phyloP scores from a whole-genome alignment of 2,888 invertebrate species.

The Pyrgus malvae region DNA sequence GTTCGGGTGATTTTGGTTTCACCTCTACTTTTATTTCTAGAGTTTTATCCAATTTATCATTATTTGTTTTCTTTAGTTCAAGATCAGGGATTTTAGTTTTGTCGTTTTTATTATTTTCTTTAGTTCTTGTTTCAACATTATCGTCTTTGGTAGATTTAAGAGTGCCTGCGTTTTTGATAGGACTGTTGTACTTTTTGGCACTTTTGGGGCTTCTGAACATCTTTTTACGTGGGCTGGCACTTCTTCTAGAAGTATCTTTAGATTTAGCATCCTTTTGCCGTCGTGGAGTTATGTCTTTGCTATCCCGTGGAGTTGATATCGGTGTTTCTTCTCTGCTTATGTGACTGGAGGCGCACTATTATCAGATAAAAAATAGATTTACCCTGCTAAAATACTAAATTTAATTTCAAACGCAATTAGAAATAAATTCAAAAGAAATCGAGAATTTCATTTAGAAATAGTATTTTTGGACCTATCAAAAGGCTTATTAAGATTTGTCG shows the following conservation, averaged over 20 bases:
- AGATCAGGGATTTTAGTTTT: not conserved
- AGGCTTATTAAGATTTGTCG: too few species aligned
- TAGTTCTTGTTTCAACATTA: not conserved
- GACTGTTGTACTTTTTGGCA: not conserved
- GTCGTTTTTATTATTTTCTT: not conserved
- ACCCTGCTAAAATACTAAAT: too few species aligned
- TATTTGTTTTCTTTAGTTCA: not conserved
- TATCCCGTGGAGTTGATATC: constrained; percentile 27
- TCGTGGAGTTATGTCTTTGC: constrained; percentile 4
- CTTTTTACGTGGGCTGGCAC: not conserved
- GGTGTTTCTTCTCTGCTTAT: constrained; percentile 45
- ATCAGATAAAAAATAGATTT: constrained; percentile 15
- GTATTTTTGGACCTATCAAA: too few species aligned
- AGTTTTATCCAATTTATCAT: not conserved
- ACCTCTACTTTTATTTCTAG: constrained; percentile 14
- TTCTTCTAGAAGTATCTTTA: not conserved
- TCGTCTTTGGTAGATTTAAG: not conserved
- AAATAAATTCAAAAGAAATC: not conserved
- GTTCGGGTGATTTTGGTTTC: constrained; percentile 10
- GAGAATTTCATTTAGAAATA: too few species aligned
- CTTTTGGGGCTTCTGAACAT: not conserved
- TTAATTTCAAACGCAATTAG: not conserved
- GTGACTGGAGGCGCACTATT: constrained; percentile 48
- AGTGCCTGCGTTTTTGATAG: not conserved
- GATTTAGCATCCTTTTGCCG: not conserved